A percentile compares a stretch with the other conserved stretches of the same genome.
Evolutionary conservation across 2,113 vertebrate species (phyloP).

Genomic region (Mesembrinibis cayennensis): DNA sequence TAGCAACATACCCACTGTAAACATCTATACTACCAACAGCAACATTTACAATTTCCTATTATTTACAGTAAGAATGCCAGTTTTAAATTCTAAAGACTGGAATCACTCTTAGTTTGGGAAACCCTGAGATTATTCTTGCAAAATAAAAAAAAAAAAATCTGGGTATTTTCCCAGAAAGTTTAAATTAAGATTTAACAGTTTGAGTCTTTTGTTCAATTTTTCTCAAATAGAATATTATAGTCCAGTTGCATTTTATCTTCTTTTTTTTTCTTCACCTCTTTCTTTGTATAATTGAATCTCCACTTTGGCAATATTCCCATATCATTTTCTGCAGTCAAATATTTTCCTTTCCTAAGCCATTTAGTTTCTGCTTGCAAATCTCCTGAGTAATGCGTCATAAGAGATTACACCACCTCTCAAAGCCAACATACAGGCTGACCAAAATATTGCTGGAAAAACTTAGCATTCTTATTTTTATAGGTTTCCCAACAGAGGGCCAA

Average conservation of each 20-base stretch:
- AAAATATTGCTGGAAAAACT: constrained; percentile 24
- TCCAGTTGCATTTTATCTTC: background rate
- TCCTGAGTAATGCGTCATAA: background rate
- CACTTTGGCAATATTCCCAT: background rate
- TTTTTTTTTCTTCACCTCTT: background rate
- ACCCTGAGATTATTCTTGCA: background rate
- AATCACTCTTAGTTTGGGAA: background rate
- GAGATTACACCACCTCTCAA: constrained; percentile 10
- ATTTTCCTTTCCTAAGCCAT: constrained; percentile 4
- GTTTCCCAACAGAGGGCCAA: background rate
- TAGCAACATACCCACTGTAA: background rate
- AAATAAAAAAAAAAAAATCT: background rate
- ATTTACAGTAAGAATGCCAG: background rate
- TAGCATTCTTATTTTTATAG: constrained; percentile 2
- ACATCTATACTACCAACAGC: background rate
- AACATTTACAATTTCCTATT: background rate
- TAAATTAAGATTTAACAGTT: background rate
- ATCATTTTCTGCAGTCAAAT: background rate
- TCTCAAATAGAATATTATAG: background rate
- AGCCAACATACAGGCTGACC: background rate
- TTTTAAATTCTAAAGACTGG: background rate
- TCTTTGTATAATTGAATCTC: background rate
- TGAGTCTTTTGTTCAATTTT: background rate
- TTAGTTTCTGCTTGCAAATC: background rate
- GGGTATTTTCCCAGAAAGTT: background rate